Base-by-base conservation (phyloP, 2,888 invertebrate species). In the Macropis europaea region DNA sequence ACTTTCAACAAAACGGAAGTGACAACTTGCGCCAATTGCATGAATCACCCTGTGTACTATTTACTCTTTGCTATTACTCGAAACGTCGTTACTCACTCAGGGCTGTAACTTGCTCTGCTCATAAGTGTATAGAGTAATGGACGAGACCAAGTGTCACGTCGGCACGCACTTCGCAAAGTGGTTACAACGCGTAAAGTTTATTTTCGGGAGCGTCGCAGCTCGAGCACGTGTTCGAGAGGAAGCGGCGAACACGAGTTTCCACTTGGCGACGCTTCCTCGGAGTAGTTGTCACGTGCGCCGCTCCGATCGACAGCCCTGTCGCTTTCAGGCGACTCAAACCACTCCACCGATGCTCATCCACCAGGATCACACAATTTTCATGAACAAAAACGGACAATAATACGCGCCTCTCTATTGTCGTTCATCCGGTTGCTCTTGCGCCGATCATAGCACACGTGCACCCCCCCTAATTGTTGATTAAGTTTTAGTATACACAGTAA, bases 171-270 rank as follows among this genome's bases (percentile, higher is more conserved):
- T 52, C 67, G 67, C 69, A 82, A 81, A 89, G 89, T 89, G 86
- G 86, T 83, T 82, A 68, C 52, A 73, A 70, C 74, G 72, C 72
- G 69, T 74, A 61, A 88, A 89, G 88, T 79, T 82, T 84, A 79
- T 88, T 87, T 89, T 82, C 70, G 42, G n/a, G n/a, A n/a, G 45
- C 76, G 78, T 67, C 75, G 71, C 79, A 71, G 71, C 52, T 61
- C 30, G 66, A 77, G 80, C 80, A 80, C 80, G 80, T 80, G 80
- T 75, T 79, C 30, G 67, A 76, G 22, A n/a, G n/a, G n/a, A n/a
- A n/a, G n/a, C n/a, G n/a, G n/a, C n/a, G n/a, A n/a, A n/a, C n/a
- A n/a, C n/a, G n/a, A n/a, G n/a, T n/a, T n/a, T n/a, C n/a, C n/a
- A n/a, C n/a, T n/a, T 57, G 30, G 47, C 59, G 61, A 60, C 61